Percentiles rank a stretch among this genome's conserved stretches.
Evolutionary conservation across 2,797 vertebrate species (phyloP).

Genomic region (Eulemur albifrons): DNA sequence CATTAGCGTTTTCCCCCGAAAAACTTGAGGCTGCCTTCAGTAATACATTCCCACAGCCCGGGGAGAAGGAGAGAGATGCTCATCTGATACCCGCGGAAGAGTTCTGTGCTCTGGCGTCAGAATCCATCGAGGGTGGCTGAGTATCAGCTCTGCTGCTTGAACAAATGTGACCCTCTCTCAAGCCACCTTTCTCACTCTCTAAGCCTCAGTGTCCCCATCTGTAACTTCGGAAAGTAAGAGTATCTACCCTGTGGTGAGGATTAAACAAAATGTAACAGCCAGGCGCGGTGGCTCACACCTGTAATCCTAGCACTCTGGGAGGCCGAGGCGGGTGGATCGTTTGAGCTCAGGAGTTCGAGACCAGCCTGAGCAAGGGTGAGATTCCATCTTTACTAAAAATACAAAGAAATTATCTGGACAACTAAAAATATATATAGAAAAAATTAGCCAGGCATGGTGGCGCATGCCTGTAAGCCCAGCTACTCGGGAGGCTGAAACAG

Average conservation of each 20-base stretch:
- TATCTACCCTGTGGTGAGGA: background rate
- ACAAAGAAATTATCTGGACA: too few species aligned
- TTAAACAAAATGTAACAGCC: background rate
- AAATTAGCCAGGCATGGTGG: too few species aligned
- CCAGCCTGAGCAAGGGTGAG: too few species aligned
- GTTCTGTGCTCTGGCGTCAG: background rate
- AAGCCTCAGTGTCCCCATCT: background rate
- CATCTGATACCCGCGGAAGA: rapidly evolving
- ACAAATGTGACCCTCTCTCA: background rate
- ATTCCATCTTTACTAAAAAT: too few species aligned
- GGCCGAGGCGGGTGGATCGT: too few species aligned
- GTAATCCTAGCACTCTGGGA: too few species aligned
- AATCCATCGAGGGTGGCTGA: rapidly evolving
- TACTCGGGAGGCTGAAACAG: too few species aligned
- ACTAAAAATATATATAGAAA: too few species aligned
- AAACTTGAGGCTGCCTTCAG: background rate
- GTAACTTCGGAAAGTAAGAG: background rate
- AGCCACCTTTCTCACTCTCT: background rate
- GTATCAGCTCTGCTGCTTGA: background rate
- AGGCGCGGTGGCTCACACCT: too few species aligned
- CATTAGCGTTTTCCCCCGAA: background rate
- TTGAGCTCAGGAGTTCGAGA: too few species aligned
- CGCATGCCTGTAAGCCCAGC: too few species aligned
- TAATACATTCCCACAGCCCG: background rate
- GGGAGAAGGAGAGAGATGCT: background rate